Percentiles rank a stretch among this genome's conserved stretches.
Conservation (phyloP, 2,113 vertebrate species). For the Larimichthys polyactis region DNA sequence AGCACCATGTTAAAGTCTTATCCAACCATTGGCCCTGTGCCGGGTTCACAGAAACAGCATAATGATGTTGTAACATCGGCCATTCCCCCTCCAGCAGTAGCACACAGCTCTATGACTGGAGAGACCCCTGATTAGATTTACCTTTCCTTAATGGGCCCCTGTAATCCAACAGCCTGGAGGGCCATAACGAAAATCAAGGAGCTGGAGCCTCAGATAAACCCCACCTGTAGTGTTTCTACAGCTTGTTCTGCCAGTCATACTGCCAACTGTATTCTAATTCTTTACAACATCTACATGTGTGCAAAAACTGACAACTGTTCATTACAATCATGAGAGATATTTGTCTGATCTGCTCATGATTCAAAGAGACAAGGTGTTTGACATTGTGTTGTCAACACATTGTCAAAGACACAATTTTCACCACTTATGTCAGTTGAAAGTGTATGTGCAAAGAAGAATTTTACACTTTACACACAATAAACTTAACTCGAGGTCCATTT, state of each 20-base stretch:
- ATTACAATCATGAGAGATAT: too few species aligned
- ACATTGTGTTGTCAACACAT: not conserved
- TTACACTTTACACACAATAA: not conserved
- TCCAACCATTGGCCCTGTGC: constrained; percentile 26
- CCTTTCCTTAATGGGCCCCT: constrained; percentile 81
- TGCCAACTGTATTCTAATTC: not conserved
- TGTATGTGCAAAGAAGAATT: not conserved
- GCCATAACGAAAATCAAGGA: constrained; percentile 50
- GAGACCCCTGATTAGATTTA: constrained; percentile 83
- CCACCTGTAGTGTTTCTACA: constrained; percentile 26
- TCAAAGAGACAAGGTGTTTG: not conserved
- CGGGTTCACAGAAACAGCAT: constrained; percentile 64
- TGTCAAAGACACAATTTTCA: not conserved
- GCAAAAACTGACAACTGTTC: not conserved
- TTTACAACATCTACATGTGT: constrained; percentile 4
- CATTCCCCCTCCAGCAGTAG: constrained; percentile 68
- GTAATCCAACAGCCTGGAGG: constrained; percentile 73
- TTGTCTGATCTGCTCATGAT: not conserved
- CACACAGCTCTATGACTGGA: constrained; percentile 70
- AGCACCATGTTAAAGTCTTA: constrained; percentile 28
- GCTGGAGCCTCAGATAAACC: constrained; percentile 43
- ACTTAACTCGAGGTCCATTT: not conserved
- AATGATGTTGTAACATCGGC: constrained; percentile 56
- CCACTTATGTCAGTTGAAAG: not conserved
- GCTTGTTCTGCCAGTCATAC: not conserved